Evolutionary conservation across 2,888 invertebrate species (phyloP), one percentile per base, ranked within the genome.

Genomic region (Drosophila nr. fundita): DNA sequence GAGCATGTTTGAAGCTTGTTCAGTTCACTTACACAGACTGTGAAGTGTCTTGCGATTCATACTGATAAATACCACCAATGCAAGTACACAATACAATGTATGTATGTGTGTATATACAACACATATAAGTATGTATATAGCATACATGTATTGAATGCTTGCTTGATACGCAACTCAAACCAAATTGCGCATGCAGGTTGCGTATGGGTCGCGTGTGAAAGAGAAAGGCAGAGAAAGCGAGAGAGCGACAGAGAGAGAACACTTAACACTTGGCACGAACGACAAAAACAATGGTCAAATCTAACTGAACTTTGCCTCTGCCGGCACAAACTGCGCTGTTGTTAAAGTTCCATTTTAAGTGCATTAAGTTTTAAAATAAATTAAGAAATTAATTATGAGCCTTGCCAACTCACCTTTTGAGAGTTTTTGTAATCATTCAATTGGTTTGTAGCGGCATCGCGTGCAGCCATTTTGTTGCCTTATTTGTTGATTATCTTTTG

Each of bases 401-500:
- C 34, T 40, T 30, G 8, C 2, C 8, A 48, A 92, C 93, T 92
- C 93, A 96, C 96, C 94, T 95, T 95, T 52, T 94, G 88, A 54
- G 91, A 90, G 84, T 95, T 95, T 91, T 95, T 95, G 92, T 94
- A 95, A 76, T 94, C 94, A 77, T 94, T 93, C 62, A 96, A 94
- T 92, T 96, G 96, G 80, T 96, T 95, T 45, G 95, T 84, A 30
- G 96, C 94, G 57, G 95, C 94, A 81, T 95, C 95, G 78, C 96
- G 94, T 63, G 68, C 68, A 79, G 92, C 88, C 92, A 92, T 92
- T 75, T 82, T 66, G 30, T 40, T 58, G 58, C 30, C 49, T 70
- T 84, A 69, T 55, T 73, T 77, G 50, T 69, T 73, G 63, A 45
- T 24, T 45, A 45, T 24, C 29, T 60, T 52, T 66, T 66, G 66